A percentile compares a stretch with the other conserved stretches of the same genome.
These are phyloP conservation scores for Amphimedon queenslandica DNA, from an alignment of 37 sponge, comb jelly and placozoan genomes.

Conservation along the genomic window DNA sequence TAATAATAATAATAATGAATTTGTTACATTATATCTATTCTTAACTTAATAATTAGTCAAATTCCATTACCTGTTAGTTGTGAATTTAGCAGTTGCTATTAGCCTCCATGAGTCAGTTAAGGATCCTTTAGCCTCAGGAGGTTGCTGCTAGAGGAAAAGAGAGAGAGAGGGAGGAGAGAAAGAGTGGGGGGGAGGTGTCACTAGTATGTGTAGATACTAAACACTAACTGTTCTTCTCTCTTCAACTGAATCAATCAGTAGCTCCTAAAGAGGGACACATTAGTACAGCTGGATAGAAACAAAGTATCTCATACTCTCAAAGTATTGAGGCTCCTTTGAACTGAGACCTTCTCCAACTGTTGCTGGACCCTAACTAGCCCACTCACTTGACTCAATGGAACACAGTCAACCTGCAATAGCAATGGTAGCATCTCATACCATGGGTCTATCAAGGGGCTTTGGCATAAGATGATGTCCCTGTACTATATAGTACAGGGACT, in stretches of 20 bases:
- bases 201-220: no score
- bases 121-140: no score
- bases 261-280: conserved; percentile 12
- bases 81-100: conserved; percentile 45
- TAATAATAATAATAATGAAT: neutral
- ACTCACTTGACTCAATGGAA: conserved; percentile 38
- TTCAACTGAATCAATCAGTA: conserved; percentile 57
- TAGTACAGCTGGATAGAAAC: neutral
- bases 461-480: no score
- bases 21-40: conserved; percentile 20
- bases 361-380: conserved; percentile 50
- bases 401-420: conserved; percentile 42
- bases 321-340: conserved; percentile 15
- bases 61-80: conserved; percentile 27
- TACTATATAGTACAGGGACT: no score
- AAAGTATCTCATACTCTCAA: conserved; percentile 13
- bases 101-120: conserved; percentile 49
- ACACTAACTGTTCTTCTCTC: conserved; percentile 34
- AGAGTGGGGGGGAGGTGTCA: no score
- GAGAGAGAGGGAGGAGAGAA: no score
- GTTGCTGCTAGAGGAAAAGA: no score
- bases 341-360: conserved; percentile 30
- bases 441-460: no score
- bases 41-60: no score
- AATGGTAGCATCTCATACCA: no score